Evolutionary conservation across 1,140 invertebrate species (phyloP).

Genomic region (Cryptotermes secundus): DNA sequence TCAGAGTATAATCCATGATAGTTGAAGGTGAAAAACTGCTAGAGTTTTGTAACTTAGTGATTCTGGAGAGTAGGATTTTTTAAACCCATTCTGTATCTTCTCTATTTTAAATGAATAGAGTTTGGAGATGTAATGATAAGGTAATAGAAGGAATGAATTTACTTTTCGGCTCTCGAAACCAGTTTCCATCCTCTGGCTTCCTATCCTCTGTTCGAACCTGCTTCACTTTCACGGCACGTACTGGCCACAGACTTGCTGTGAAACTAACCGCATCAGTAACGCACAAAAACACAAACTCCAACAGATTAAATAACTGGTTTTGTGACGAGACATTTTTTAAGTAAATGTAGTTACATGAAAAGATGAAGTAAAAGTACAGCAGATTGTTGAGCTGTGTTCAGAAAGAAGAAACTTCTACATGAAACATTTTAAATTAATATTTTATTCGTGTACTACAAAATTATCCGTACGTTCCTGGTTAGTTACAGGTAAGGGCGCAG

Average conservation of each 20-base stretch:
- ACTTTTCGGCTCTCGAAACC: background rate
- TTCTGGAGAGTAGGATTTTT: too few relatives aligned
- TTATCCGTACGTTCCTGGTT: too few relatives aligned
- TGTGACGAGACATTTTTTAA: too few relatives aligned
- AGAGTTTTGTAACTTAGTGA: too few relatives aligned
- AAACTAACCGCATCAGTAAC: background rate
- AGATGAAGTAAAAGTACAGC: background rate
- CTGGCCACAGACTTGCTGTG: background rate
- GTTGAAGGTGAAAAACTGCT: too few relatives aligned
- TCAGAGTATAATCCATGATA: too few relatives aligned
- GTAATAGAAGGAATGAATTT: background rate
- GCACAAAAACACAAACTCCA: background rate
- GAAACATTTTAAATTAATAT: background rate
- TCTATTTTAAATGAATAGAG: too few relatives aligned
- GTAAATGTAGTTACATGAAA: background rate
- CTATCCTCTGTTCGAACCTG: too few relatives aligned
- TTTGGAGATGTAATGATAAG: too few relatives aligned
- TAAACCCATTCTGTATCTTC: too few relatives aligned
- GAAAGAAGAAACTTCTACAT: background rate
- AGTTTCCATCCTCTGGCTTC: background rate
- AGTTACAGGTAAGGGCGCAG: too few relatives aligned
- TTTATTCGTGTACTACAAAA: too few relatives aligned
- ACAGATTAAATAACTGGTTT: slow-evolving; percentile 6
- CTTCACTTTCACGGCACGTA: background rate
- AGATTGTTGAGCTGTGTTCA: background rate